Base-by-base conservation (phyloP, 2,888 invertebrate species). In the Xiphydria camelus region DNA sequence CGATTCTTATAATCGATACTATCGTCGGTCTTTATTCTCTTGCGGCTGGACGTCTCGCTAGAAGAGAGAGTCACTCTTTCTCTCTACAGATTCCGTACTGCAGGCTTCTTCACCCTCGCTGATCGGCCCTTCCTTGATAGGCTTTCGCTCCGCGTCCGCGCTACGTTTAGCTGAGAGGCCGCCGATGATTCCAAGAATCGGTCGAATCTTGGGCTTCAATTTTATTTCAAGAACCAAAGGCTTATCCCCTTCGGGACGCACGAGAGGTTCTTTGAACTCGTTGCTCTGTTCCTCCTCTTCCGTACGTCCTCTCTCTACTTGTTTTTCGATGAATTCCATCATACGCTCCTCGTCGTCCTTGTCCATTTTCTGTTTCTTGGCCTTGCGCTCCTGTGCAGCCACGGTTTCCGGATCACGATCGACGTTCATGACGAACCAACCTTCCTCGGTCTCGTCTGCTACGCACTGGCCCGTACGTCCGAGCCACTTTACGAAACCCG, bases 391-490 rank as follows among this genome's bases (percentile, higher is more conserved):
- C 70, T 89, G 86, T 0, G 87, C 82, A 1, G 89, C 88, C 14
- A 97, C 84, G 0, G 94, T 88, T 47, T 96, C 97, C 0, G 97
- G 97, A 71, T 96, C 95, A 41, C 96, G 79, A 59, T 91, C 91
- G 4, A 91, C 86, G 64, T 91, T 91, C 0, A 89, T 85, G 4
- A 91, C 84, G 60, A 84, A 89, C 89, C 89, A 90, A 0, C 89
- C 98, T 74, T 95, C 95, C 70, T 97, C 97, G 0, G 96, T 97
- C 73, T 96, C 92, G 62, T 98, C 97, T 0, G 94, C 95, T 0
- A 89, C 82, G 65, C 91, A 93, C 68, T 92, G 89, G 1, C 95
- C 95, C 51, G 91, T 88, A 9, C 89, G 81, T 0, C 97, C 98
- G 0, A 98, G 79, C 87, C 91, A 96, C 71, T 96, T 94, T 0